Conservation (phyloP, 2,113 vertebrate genomes). For the Ovibos moschatus region DNA sequence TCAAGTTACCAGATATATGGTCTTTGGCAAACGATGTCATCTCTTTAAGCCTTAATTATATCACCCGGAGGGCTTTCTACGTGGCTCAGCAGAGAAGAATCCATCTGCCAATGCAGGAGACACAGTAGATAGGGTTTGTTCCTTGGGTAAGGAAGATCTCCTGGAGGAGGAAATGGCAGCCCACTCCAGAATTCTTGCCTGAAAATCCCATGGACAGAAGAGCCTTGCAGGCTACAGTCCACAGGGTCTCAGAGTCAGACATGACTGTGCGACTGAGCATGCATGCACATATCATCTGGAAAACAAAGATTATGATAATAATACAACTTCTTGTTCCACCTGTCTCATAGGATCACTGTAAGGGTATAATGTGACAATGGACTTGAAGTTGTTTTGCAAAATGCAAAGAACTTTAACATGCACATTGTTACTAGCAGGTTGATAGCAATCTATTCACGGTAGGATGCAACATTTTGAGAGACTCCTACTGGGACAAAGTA, state of each 20-base stretch:
- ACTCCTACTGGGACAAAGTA: neutral
- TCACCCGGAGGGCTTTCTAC: neutral
- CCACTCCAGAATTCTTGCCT: neutral
- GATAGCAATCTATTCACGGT: neutral
- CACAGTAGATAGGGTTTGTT: neutral
- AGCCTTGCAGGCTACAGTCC: neutral
- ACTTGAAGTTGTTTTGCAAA: neutral
- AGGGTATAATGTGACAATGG: neutral
- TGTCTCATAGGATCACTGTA: neutral
- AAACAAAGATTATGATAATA: neutral
- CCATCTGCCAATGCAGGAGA: neutral
- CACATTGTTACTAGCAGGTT: neutral
- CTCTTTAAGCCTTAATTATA: neutral
- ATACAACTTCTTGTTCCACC: neutral
- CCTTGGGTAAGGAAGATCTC: neutral
- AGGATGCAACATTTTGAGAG: neutral
- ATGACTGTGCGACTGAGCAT: neutral
- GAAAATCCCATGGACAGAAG: neutral
- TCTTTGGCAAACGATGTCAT: neutral
- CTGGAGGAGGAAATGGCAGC: neutral
- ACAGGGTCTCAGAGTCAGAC: neutral
- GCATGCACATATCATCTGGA: neutral
- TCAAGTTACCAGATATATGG: neutral
- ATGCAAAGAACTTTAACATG: neutral
- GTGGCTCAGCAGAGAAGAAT: neutral